phyloP scores from a whole-genome alignment of 2,888 invertebrate genomes.

The Xiphydria camelus region DNA sequence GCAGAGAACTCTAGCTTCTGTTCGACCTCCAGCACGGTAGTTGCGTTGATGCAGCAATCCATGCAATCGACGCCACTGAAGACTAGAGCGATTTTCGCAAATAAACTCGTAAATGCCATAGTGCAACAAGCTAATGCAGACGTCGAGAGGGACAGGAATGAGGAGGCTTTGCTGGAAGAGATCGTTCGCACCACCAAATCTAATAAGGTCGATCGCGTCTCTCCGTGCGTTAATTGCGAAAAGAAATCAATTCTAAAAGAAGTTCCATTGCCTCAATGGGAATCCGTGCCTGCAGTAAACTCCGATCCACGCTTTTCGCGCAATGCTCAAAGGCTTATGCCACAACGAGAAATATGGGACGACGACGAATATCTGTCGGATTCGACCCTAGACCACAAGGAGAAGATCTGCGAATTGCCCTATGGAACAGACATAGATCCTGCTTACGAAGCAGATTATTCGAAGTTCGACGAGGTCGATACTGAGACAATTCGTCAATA shows the following conservation, averaged over 20 bases:
- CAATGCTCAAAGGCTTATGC: neutral
- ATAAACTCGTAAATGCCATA: neutral
- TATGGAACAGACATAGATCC: constrained; percentile 14
- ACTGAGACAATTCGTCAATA: too few species aligned
- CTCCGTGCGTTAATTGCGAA: neutral
- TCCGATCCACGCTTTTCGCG: neutral
- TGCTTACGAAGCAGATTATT: constrained; percentile 1
- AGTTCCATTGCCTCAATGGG: neutral
- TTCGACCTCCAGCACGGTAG: constrained; percentile 68
- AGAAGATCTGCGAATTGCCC: constrained; percentile 10
- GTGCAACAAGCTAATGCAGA: constrained; percentile 1
- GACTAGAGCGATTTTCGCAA: constrained; percentile 19
- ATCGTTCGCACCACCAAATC: constrained; percentile 25
- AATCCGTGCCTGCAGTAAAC: neutral
- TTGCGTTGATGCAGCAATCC: constrained; percentile 59
- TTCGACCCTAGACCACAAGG: constrained; percentile 1
- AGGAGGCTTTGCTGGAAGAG: constrained; percentile 21
- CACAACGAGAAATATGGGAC: too few species aligned
- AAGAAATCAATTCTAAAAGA: neutral
- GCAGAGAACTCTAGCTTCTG: constrained; percentile 73
- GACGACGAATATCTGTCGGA: neutral
- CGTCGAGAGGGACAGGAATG: neutral
- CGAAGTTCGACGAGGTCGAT: neutral
- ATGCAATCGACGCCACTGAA: constrained; percentile 50
- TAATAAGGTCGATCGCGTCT: constrained; percentile 20